These are phyloP conservation scores for Orthosia gracilis DNA, from an alignment of 2,888 invertebrate genomes.

Conservation along the genomic window DNA sequence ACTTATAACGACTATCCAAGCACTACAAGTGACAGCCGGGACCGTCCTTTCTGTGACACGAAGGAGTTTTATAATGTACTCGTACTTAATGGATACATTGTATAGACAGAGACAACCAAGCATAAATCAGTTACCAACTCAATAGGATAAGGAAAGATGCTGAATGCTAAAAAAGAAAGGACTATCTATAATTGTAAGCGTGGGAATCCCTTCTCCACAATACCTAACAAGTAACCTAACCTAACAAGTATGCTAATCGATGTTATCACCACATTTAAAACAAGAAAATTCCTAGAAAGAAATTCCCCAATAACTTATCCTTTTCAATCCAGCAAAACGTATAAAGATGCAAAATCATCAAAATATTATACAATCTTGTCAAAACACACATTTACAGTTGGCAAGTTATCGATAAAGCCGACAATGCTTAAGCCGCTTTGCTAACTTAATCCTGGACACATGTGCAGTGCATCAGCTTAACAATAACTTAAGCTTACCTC, in stretches of 20 bases:
- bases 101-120: no score
- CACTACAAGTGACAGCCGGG: no score
- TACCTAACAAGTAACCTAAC: constrained; percentile 10
- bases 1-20: no score
- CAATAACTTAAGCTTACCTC: constrained; percentile 78
- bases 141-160: background rate
- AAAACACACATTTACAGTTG: constrained; percentile 55
- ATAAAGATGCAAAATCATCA: constrained; percentile 35
- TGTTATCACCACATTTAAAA: background rate
- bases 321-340: constrained; percentile 19
- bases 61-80: no score
- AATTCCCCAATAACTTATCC: constrained; percentile 8
- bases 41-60: no score
- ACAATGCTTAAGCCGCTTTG: constrained; percentile 68
- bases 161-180: background rate
- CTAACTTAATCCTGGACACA: constrained; percentile 63
- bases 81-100: no score
- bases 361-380: constrained; percentile 51
- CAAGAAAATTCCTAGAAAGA: background rate
- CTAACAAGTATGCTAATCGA: constrained; percentile 13
- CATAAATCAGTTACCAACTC: no score
- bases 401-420: constrained; percentile 55
- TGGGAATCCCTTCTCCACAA: background rate
- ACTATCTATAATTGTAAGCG: no score
- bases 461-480: constrained; percentile 74